Evolutionary conservation across 1,140 invertebrate species (phyloP).

Genomic region (Drosophila pachea): DNA sequence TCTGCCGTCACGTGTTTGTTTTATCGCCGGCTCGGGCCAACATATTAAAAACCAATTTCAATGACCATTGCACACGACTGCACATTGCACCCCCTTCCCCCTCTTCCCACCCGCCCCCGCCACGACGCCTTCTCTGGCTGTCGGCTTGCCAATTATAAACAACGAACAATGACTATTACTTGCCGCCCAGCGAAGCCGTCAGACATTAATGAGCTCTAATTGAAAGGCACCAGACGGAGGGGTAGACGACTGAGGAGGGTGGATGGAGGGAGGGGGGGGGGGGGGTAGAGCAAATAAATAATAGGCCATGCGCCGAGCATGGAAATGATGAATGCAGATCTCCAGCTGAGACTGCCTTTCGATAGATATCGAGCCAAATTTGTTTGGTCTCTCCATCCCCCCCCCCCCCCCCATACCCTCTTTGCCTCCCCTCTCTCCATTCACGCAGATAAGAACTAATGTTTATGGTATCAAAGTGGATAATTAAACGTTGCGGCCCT

Average conservation of each 20-base stretch:
- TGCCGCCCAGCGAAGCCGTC: conserved; percentile 1
- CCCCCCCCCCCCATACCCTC: too few species aligned
- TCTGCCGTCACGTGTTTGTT: conserved; percentile 28
- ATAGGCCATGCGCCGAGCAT: too few species aligned
- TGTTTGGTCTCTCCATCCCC: too few species aligned
- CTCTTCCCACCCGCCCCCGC: neutral
- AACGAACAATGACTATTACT: conserved; percentile 24
- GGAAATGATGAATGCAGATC: too few species aligned
- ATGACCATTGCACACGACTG: conserved; percentile 63
- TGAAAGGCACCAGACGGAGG: conserved; percentile 37
- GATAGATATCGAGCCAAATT: too few species aligned
- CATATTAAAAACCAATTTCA: conserved; percentile 61
- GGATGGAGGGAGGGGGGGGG: too few species aligned
- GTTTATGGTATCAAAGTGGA: conserved; percentile 55
- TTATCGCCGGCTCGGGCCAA: conserved; percentile 30
- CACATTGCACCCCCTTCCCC: conserved; percentile 22
- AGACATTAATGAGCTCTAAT: conserved; percentile 63
- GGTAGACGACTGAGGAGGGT: too few species aligned
- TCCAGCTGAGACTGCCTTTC: too few species aligned
- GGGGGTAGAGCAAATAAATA: too few species aligned
- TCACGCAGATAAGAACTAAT: conserved; percentile 35
- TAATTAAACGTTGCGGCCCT: conserved; percentile 54
- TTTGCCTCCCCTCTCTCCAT: conserved; percentile 15
- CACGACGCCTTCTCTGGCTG: neutral
- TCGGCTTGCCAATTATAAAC: conserved; percentile 59